phyloP scores from a whole-genome alignment of 2,888 invertebrate genomes.

The Chloroclystis v-ata region DNA sequence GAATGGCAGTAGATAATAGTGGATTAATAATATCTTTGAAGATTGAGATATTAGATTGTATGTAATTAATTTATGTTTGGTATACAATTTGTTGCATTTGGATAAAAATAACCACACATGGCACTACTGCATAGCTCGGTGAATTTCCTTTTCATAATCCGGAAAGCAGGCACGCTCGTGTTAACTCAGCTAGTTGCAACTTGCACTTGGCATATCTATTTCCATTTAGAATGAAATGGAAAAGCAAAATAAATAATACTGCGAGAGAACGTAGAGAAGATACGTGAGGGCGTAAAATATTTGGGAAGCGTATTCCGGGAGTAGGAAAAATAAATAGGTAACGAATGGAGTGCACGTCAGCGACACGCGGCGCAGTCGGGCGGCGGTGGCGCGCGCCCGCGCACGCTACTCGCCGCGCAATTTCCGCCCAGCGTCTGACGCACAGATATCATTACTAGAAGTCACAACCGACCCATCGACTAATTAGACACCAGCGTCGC shows the following conservation, averaged over 20 bases:
- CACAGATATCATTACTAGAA: no score
- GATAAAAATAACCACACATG: background rate
- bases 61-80: conserved; percentile 5
- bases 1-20: conserved; percentile 21
- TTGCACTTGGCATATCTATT: conserved; percentile 24
- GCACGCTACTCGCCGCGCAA: conserved; percentile 69
- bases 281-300: conserved; percentile 39
- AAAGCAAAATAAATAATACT: conserved; percentile 28
- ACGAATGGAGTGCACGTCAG: conserved; percentile 63
- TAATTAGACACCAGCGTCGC: no score
- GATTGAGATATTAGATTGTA: conserved; percentile 10
- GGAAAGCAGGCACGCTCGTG: conserved; percentile 1
- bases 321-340: conserved; percentile 56
- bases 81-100: background rate
- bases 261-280: conserved; percentile 12
- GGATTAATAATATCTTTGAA: conserved; percentile 13
- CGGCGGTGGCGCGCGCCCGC: conserved; percentile 37
- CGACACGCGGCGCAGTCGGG: conserved; percentile 45
- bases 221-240: conserved; percentile 26
- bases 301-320: conserved; percentile 43
- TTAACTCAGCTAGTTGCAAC: conserved; percentile 14
- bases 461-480: no score
- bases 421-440: conserved; percentile 72
- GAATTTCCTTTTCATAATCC: conserved; percentile 8
- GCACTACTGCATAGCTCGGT: background rate